phyloP scores from a whole-genome alignment of 1,140 invertebrate genomes.

The Neoseiulus cucumeris region DNA sequence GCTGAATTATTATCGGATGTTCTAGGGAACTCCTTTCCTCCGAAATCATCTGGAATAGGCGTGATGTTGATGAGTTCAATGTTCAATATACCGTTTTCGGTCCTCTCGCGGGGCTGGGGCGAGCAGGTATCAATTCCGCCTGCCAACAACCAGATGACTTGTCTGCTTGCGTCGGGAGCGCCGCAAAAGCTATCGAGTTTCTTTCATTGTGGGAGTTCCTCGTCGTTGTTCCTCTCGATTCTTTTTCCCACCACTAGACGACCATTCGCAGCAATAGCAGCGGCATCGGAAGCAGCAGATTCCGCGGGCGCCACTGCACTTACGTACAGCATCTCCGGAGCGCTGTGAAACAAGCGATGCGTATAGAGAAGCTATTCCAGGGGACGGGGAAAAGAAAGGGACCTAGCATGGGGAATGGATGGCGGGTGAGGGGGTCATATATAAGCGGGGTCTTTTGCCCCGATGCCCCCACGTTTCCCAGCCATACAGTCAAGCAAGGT shows the following conservation, averaged over 20 bases:
- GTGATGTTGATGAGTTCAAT: no score
- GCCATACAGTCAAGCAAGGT: no score
- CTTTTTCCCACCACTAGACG: not conserved
- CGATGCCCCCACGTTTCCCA: not conserved
- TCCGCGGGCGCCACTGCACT: not conserved
- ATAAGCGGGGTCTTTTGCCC: slow-evolving; percentile 6
- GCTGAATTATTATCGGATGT: no score
- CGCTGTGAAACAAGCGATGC: slow-evolving; percentile 11
- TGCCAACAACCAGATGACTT: not conserved
- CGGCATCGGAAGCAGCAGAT: not conserved
- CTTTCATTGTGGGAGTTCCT: no score
- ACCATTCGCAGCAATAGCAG: not conserved
- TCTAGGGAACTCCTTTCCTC: no score
- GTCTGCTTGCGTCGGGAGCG: not conserved
- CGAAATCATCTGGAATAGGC: no score
- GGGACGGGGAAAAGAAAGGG: not conserved
- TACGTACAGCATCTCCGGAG: not conserved
- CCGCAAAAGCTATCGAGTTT: not conserved
- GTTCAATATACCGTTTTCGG: no score
- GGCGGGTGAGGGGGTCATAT: not conserved
- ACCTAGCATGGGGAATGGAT: no score
- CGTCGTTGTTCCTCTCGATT: not conserved
- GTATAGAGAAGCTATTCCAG: slow-evolving; percentile 11
- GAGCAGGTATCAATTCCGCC: no score
- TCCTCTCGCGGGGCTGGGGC: no score